Evolutionary conservation across 2,113 vertebrate species (phyloP), one percentile per base, ranked within the genome.

Genomic region (Hippocampus comes): DNA sequence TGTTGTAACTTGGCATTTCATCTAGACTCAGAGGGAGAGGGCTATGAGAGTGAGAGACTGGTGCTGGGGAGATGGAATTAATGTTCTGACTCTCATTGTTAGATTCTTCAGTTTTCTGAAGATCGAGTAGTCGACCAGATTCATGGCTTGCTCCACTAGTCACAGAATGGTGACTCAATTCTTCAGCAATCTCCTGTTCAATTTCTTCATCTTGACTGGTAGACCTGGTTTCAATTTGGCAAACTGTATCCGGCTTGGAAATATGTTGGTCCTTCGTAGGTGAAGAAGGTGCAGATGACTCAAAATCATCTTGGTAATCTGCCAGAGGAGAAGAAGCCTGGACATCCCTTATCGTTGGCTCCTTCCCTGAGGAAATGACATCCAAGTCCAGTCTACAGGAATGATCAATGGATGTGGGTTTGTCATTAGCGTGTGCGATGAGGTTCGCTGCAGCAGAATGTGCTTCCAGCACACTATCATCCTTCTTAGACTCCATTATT

Each of bases 171-270:
- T 89, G 89, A 82, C 92, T 93, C 41, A 93, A 82, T 67, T 88
- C 94, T 78, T 97, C 95, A 4, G 90, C 91, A 82, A 97, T 92
- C 67, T 96, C 95, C 0, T 91, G 94, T 20, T 95, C 94, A 21
- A 79, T 67, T 20, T 83, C 81, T 30, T 86, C 83, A 18, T 83
- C 77, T 17, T 78, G 86, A 11, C 91, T 93, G 74, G 85, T 76
- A 70, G 9, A 17, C 34, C 81, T 89, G 70, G 68, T 74, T 80
- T 79, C 86, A 74, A 2, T 51, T 27, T 74, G 84, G 68, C 73
- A 72, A 30, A 68, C 41, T 6, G 86, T 85, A 2, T 59, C 38
- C 10, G 63, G 60, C 69, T 84, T 87, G 10, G 87, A 91, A 72
- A 57, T 82, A 55, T 15, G 73, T 72, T 55, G 57, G 2, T 89